Base-by-base conservation (phyloP, 2,797 vertebrate genomes). In the Hafferia zeledoni region DNA sequence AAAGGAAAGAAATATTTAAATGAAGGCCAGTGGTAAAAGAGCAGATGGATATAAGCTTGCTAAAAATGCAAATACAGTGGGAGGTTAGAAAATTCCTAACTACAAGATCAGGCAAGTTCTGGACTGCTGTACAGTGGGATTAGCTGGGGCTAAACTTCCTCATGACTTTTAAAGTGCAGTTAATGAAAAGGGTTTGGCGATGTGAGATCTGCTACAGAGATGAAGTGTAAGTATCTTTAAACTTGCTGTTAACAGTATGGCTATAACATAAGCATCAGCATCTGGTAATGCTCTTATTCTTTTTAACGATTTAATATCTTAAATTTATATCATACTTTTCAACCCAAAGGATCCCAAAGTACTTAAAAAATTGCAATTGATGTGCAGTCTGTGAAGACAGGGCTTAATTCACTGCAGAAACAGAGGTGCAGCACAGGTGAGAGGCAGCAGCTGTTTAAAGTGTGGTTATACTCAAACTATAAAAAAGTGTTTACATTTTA, bases 401-500 rank as follows among this genome's bases (percentile, higher is more conserved):
- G 68, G 64, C 65, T 94, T 93, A 47, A 69, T 89, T 91, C 82
- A 35, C 37, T 83, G 63, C 76, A 95, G 89, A 95, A 96, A 89
- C 35, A 91, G 50, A 79, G 74, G 74, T 86, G 79, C 14, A 89
- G 87, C 24, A 52, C 95, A 96, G 82, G 84, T 96, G 84, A 97
- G 76, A 78, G 43, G 76, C 43, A 91, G 57, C 83, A 94, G 87
- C 87, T 91, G 72, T 93, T 95, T 92, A 56, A 95, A 95, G 77
- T 12, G 17, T 91, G 61, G 61, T 95, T 94, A 93, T 89, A 69
- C 89, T 90, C 78, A 61, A 91, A 86, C 84, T 89, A 69, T 89
- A 92, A 92, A 90, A 78, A 91, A 78, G 43, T 69, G 69, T 94
- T 95, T 95, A 86, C 53, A 83, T 96, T 96, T 95, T 86, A 77